These are phyloP conservation scores for Illadopsis cleaveri DNA, from an alignment of 2,113 vertebrate genomes.

Conservation along the genomic window DNA sequence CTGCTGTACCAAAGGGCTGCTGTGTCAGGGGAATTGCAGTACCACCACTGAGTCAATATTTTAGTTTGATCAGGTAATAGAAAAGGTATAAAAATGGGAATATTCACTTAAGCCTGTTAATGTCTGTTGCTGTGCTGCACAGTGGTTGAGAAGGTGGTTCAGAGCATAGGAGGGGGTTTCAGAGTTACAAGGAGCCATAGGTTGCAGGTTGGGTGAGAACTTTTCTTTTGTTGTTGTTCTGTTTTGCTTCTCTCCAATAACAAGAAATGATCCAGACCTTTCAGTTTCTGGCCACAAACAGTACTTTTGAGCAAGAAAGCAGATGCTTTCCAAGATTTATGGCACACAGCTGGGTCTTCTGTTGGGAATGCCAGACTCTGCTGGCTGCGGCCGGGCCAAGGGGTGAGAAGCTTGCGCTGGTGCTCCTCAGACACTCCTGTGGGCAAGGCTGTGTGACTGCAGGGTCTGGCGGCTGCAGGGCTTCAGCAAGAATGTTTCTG, in stretches of 20 bases:
- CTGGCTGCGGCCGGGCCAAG: rapidly evolving
- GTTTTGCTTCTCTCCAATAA: background rate
- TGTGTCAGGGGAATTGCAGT: background rate
- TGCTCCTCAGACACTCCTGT: background rate
- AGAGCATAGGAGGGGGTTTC: background rate
- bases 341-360: background rate
- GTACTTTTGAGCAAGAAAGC: background rate
- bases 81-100: background rate
- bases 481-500: background rate
- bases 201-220: background rate
- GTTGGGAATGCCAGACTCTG: background rate
- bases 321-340: background rate
- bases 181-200: background rate
- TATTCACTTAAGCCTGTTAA: background rate
- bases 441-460: background rate
- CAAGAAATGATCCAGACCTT: background rate
- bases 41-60: background rate
- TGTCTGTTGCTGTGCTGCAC: background rate
- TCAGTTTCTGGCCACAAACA: background rate
- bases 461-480: background rate
- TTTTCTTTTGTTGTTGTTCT: background rate
- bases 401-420: background rate
- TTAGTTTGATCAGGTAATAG: background rate
- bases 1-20: background rate
- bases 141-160: background rate